These are phyloP conservation scores for Planococcus citri DNA, from an alignment of 1,140 invertebrate genomes.

Conservation along the genomic window DNA sequence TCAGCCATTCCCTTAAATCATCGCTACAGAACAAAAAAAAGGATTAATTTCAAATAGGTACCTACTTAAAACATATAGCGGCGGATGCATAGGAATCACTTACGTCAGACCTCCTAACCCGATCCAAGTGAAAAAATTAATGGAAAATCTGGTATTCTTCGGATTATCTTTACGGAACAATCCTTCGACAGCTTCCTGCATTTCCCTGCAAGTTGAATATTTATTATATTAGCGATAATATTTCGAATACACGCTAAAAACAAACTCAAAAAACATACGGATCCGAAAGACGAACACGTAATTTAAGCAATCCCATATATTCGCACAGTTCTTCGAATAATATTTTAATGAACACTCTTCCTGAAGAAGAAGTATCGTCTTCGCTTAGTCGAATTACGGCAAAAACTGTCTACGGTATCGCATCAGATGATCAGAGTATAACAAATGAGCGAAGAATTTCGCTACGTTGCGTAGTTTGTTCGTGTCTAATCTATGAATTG, in stretches of 20 bases:
- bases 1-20: conserved; percentile 23
- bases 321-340: conserved; percentile 93
- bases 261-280: conserved; percentile 55
- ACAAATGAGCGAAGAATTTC: conserved; percentile 93
- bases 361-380: conserved; percentile 93
- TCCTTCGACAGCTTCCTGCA: conserved; percentile 77
- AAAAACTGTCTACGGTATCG: conserved; percentile 86
- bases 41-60: neutral
- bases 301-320: conserved; percentile 84
- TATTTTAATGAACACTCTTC: conserved; percentile 95
- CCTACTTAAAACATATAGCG: too few species aligned
- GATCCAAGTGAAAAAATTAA: conserved; percentile 99
- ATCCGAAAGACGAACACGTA: conserved; percentile 83
- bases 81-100: conserved; percentile 32
- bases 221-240: too few species aligned
- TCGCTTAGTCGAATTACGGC: conserved; percentile 83
- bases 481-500: conserved; percentile 84
- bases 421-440: conserved; percentile 95
- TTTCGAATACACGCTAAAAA: too few species aligned
- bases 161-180: conserved; percentile 93
- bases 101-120: conserved; percentile 89
- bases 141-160: conserved; percentile 92
- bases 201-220: conserved; percentile 63
- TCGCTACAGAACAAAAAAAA: too few species aligned
- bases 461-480: conserved; percentile 96